A percentile compares a stretch with the other conserved stretches of the same genome.
Evolutionary conservation across 2,888 invertebrate species (phyloP).

Genomic region (Achlya flavicornis): DNA sequence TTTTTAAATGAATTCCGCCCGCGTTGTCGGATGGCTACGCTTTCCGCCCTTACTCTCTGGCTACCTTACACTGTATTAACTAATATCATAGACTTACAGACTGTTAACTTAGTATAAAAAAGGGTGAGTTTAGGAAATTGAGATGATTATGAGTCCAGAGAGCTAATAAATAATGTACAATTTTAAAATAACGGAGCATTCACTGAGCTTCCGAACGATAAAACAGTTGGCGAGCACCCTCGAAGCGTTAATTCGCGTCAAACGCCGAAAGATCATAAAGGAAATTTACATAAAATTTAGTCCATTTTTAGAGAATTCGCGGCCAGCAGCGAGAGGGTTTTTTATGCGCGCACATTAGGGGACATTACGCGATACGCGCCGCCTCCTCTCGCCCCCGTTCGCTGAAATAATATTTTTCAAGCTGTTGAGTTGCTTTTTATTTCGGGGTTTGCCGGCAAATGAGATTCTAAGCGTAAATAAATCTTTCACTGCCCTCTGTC

Average conservation of each 20-base stretch:
- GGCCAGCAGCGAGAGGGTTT: slow-evolving; percentile 51
- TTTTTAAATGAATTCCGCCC: slow-evolving; percentile 69
- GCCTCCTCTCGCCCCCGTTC: slow-evolving; percentile 46
- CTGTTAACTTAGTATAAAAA: not conserved
- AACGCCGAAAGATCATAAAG: slow-evolving; percentile 65
- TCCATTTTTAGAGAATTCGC: slow-evolving; percentile 61
- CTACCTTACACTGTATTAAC: slow-evolving; percentile 2
- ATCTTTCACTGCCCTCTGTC: slow-evolving; percentile 56
- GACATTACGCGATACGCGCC: slow-evolving; percentile 57
- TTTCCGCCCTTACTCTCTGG: slow-evolving; percentile 15
- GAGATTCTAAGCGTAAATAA: slow-evolving; percentile 78
- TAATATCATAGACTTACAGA: not conserved
- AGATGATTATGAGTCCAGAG: too few species aligned
- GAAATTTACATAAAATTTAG: slow-evolving; percentile 71
- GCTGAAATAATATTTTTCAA: slow-evolving; percentile 75
- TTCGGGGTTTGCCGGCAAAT: slow-evolving; percentile 65
- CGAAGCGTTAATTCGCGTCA: slow-evolving; percentile 59
- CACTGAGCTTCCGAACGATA: slow-evolving; percentile 36
- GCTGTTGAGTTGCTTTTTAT: slow-evolving; percentile 76
- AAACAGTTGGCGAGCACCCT: slow-evolving; percentile 52
- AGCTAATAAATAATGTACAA: too few species aligned
- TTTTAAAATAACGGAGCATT: slow-evolving; percentile 33
- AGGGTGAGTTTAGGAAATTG: too few species aligned
- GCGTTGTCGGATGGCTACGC: slow-evolving; percentile 35
- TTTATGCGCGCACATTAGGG: slow-evolving; percentile 70